Conservation (phyloP, 2,113 vertebrate species). For the Bubo bubo region DNA sequence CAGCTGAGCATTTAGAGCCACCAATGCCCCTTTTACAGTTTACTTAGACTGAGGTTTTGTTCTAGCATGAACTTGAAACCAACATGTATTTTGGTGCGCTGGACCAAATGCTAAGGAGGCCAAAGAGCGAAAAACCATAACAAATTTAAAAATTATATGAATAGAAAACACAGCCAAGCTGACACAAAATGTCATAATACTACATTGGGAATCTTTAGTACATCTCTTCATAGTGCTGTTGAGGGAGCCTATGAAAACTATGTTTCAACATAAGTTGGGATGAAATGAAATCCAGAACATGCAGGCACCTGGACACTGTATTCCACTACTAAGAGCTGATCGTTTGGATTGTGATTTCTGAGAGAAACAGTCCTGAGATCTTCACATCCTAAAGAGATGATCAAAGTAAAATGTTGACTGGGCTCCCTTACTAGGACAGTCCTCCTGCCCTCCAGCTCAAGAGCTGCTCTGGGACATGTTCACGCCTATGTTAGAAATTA, state of each 20-base stretch:
- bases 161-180: neutral
- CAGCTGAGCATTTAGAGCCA: neutral
- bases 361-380: neutral
- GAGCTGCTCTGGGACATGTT: rapidly evolving
- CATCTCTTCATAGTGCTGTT: rapidly evolving
- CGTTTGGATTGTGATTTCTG: neutral
- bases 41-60: neutral
- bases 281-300: neutral
- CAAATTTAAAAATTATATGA: neutral
- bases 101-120: neutral
- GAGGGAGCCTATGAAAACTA: neutral
- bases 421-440: neutral
- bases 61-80: neutral
- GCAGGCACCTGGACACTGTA: rapidly evolving
- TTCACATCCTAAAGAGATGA: neutral
- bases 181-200: neutral
- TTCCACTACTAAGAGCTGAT: neutral
- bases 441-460: neutral
- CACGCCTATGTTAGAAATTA: rapidly evolving
- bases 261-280: rapidly evolving
- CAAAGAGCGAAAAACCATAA: neutral
- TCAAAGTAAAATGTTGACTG: neutral
- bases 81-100: neutral
- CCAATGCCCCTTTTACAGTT: neutral
- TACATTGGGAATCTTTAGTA: neutral